Evolutionary conservation across 2,113 vertebrate genomes (phyloP).

Genomic region (Merops nubicus): DNA sequence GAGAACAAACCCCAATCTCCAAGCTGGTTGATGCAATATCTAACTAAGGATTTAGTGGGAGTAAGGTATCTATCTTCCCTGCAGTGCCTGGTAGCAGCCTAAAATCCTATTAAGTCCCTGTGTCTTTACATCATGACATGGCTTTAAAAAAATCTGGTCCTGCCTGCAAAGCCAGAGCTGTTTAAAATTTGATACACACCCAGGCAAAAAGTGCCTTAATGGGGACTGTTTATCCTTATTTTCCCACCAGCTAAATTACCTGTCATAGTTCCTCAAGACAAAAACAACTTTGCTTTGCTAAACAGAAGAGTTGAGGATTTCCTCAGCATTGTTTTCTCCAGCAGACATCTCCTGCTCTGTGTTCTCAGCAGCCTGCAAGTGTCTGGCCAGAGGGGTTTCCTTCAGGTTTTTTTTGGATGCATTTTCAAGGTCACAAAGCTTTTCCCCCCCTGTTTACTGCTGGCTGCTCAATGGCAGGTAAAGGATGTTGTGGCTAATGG

Average conservation of each 20-base stretch:
- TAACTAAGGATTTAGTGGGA: neutral
- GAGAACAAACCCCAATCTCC: neutral
- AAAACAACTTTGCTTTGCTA: neutral
- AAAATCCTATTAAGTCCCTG: neutral
- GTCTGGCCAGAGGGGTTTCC: neutral
- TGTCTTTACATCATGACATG: neutral
- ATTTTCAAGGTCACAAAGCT: neutral
- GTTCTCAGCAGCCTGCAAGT: neutral
- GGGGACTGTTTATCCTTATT: neutral
- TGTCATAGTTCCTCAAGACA: neutral
- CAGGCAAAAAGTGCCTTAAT: neutral
- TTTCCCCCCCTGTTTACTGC: neutral
- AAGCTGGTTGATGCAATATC: neutral
- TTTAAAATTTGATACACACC: neutral
- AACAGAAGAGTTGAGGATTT: neutral
- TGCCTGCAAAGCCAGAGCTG: neutral
- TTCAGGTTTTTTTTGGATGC: neutral
- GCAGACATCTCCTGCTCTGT: neutral
- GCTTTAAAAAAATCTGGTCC: neutral
- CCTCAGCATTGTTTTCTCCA: neutral
- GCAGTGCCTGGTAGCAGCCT: neutral
- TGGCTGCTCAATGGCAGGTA: constrained; percentile 10
- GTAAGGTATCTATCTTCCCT: neutral
- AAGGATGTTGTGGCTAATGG: neutral
- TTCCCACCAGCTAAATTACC: neutral